These are phyloP conservation scores for Notothenia coriiceps DNA, from an alignment of 2,113 vertebrate genomes.

Conservation along the genomic window DNA sequence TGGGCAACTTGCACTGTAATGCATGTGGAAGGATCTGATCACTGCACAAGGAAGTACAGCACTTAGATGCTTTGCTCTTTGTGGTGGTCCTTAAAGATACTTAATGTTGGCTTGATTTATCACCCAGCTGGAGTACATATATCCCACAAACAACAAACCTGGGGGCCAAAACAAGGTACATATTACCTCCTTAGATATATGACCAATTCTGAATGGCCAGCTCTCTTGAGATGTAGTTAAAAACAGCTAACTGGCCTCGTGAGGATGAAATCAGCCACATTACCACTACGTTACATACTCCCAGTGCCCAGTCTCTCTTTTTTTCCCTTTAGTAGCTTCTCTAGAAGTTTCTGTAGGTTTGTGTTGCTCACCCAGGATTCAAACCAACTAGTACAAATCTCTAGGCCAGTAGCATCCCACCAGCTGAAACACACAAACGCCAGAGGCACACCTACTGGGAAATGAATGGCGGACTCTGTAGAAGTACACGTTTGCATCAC, in stretches of 20 bases:
- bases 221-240: slow-evolving; percentile 20
- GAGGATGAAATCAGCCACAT: slow-evolving; percentile 34
- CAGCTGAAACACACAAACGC: not conserved
- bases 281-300: slow-evolving; percentile 2
- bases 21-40: not conserved
- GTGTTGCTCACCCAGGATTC: not conserved
- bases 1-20: not conserved
- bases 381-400: not conserved
- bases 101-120: not conserved
- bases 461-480: not conserved
- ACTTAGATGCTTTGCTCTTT: not conserved
- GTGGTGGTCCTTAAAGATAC: not conserved
- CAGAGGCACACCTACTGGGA: not conserved
- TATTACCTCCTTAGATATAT: not conserved
- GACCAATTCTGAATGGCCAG: not conserved
- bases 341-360: not conserved
- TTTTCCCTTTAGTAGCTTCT: slow-evolving; percentile 9
- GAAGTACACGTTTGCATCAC: not conserved
- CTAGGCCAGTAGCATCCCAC: not conserved
- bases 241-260: not conserved
- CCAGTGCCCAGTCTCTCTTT: not conserved
- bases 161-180: not conserved
- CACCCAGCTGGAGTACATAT: not conserved
- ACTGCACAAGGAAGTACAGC: not conserved
- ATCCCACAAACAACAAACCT: not conserved